Evolutionary conservation across 2,888 invertebrate genomes (phyloP), one percentile per base, ranked within the genome.

Genomic region (Scotopteryx bipunctaria): DNA sequence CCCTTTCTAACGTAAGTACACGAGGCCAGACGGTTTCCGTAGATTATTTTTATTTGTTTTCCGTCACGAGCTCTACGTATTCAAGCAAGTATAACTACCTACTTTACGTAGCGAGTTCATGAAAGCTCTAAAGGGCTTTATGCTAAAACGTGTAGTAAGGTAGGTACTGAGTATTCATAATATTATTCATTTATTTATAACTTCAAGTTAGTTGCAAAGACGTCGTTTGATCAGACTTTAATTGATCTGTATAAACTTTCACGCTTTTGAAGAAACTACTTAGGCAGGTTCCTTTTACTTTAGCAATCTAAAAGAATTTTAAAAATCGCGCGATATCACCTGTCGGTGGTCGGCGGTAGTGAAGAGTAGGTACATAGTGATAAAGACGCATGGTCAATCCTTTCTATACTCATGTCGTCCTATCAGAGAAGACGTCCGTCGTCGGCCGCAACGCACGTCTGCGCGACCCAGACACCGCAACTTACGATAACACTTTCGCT

Each of bases 361-460:
- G 37, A 36, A 43, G 16, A 44, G 47, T 75, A n/a, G n/a, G n/a
- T n/a, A n/a, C n/a, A n/a, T n/a, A 78, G 79, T 81, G 75, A 75
- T 78, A 74, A 83, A 83, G 76, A 80, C 80, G 77, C 79, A 81
- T 78, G 76, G 73, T 72, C 77, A 81, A 82, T 83, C 83, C 81
- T 78, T 71, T 80, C 81, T 63, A 35, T 37, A 31, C 65, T 59
- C 19, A 19, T 68, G 67, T 73, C 66, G 25, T 27, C 63, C 71
- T 63, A 40, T 62, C 68, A 67, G 66, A 67, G 65, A 71, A 69
- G 65, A 60, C 63, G 64, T 50, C 66, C 62, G 48, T 59, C 65
- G 64, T 64, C 64, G 57, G 62, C 38, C 44, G 29, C 38, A 13
- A 23, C 51, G 27, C 71, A 76, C 77, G 78, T 71, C 76, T 73